phyloP scores from a whole-genome alignment of 2,888 invertebrate genomes.

The Cistogaster globosa region DNA sequence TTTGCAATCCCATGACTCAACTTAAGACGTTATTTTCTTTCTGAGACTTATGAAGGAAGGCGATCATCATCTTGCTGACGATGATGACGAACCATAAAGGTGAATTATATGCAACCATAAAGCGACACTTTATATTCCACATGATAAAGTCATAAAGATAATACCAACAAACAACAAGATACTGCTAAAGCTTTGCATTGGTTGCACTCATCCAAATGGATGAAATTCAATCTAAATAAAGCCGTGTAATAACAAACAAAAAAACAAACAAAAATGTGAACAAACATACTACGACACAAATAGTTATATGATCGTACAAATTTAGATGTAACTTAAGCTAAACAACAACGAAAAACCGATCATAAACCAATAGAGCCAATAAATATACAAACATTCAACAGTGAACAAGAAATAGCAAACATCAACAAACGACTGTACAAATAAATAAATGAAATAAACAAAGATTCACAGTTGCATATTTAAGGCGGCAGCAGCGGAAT shows the following conservation, averaged over 20 bases:
- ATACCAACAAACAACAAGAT: constrained; percentile 52
- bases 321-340: constrained; percentile 73
- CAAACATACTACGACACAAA: constrained; percentile 24
- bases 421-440: constrained; percentile 42
- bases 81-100: constrained; percentile 71
- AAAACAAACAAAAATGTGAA: constrained; percentile 14
- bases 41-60: constrained; percentile 44
- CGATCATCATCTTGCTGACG: constrained; percentile 47
- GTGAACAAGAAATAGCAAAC: constrained; percentile 25
- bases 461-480: constrained; percentile 66
- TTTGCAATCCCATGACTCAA: constrained; percentile 65
- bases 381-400: constrained; percentile 50
- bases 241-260: constrained; percentile 37
- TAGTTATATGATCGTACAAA: constrained; percentile 67
- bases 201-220: constrained; percentile 53
- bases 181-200: constrained; percentile 47
- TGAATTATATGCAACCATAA: constrained; percentile 70
- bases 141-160: constrained; percentile 71
- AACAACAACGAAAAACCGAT: constrained; percentile 63
- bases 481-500: constrained; percentile 56
- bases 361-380: constrained; percentile 71
- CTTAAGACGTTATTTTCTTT: constrained; percentile 21
- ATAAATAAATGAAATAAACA: constrained; percentile 55
- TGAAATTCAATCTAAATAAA: constrained; percentile 28
- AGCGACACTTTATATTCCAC: constrained; percentile 71